A percentile compares a stretch with the other conserved stretches of the same genome.
These are phyloP conservation scores for Phymanthus crucifer DNA, from an alignment of 92 coral and sea anemone genomes.

Conservation along the genomic window DNA sequence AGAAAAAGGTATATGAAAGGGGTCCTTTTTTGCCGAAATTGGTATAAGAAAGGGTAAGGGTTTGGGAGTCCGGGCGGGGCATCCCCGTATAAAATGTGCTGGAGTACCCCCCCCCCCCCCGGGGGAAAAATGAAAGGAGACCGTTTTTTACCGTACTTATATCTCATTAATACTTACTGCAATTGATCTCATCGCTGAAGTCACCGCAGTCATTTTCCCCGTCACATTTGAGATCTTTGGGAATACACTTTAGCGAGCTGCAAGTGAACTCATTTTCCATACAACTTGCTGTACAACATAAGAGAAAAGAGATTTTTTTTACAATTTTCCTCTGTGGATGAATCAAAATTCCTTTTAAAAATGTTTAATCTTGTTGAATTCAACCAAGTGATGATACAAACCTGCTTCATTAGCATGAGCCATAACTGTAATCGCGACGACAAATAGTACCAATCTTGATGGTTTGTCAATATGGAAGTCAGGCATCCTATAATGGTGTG, in stretches of 20 bases:
- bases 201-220: conserved; percentile 56
- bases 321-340: neutral
- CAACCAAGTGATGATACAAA: too few species aligned
- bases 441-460: neutral
- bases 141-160: too few species aligned
- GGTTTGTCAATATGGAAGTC: neutral
- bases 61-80: too few species aligned
- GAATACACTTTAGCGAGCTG: conserved; percentile 31
- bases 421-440: neutral
- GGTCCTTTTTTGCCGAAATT: too few species aligned
- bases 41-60: too few species aligned
- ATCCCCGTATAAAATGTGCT: too few species aligned
- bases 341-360: too few species aligned
- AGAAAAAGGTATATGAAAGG: too few species aligned
- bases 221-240: conserved; percentile 39
- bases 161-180: conserved; percentile 29
- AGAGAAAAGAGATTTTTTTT: neutral
- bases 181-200: conserved; percentile 48
- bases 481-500: neutral
- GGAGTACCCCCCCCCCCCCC: too few species aligned
- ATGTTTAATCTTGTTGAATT: too few species aligned
- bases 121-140: neutral
- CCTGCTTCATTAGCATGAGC: neutral
- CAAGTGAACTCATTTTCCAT: conserved; percentile 10
- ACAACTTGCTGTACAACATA: conserved; percentile 12